Evolutionary conservation across 2,113 vertebrate genomes (phyloP).

Genomic region (Phocoena phocoena): DNA sequence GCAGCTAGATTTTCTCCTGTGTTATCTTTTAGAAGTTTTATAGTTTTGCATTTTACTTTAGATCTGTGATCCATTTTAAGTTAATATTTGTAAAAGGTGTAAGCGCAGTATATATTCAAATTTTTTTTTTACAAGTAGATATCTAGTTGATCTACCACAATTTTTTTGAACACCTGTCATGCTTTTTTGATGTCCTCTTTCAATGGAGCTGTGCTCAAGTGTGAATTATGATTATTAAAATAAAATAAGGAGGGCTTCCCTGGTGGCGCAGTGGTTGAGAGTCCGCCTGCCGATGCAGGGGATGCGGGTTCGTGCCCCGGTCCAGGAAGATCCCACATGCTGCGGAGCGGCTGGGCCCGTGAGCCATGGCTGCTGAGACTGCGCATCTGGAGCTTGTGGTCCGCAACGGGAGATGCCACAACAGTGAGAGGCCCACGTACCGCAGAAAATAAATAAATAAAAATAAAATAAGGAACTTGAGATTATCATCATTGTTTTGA

Average conservation of each 20-base stretch:
- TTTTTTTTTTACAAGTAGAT: not conserved
- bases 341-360: too few relatives aligned
- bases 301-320: too few relatives aligned
- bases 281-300: too few relatives aligned
- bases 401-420: too few relatives aligned
- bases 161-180: not conserved
- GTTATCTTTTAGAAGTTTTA: slow-evolving; percentile 1
- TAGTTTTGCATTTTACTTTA: slow-evolving; percentile 47
- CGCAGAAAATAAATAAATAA: not conserved
- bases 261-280: too few relatives aligned
- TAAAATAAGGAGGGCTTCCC: not conserved
- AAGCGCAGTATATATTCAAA: not conserved
- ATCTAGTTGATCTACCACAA: not conserved
- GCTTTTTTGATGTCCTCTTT: not conserved
- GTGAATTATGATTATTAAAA: slow-evolving; percentile 13
- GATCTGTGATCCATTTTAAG: not conserved
- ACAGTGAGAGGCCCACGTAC: too few relatives aligned
- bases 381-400: too few relatives aligned
- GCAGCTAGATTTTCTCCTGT: not conserved
- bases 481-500: slow-evolving; percentile 10
- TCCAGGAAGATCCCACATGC: too few relatives aligned
- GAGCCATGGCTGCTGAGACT: too few relatives aligned
- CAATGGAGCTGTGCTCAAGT: not conserved
- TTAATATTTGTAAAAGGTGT: not conserved
- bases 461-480: slow-evolving; percentile 31